Evolutionary conservation across 2,113 vertebrate genomes (phyloP), one percentile per base, ranked within the genome.

Genomic region (Sminthopsis crassicaudata): DNA sequence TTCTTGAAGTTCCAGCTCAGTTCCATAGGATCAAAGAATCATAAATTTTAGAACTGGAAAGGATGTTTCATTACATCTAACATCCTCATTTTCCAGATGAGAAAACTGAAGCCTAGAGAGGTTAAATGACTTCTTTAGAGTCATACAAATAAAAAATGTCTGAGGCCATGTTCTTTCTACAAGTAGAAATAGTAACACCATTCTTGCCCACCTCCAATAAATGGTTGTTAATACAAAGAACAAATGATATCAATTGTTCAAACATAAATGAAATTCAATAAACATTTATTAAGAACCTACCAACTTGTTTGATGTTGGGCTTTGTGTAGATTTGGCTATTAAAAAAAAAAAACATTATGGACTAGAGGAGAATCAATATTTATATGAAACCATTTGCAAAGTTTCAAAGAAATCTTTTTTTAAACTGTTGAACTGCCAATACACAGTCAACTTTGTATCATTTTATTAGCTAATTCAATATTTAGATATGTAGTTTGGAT

Each of bases 361-460:
- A 11, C 10, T 51, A 51, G 50, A 11, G 50, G 50, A 51, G 50
- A 6, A 51, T 51, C 8, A 10, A 51, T 51, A 11, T 51, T 51
- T 51, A 51, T 51, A 51, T 51, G 50, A 51, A 51, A 51, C 10
- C 50, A 51, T 51, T 51, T 51, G 50, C 50, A 51, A 51, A 51
- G 50, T 51, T 51, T 11, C 96, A 95, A 98, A 97, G 93, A 91
- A 97, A 96, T 92, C 93, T 98, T 97, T 93, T 12, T 12, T 53
- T 53, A 95, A 95, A 42, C 9, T 51, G 98, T 98, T 96, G 94
- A 96, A 98, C 91, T 98, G 67, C 93, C 98, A 96, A 97, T 96
- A 92, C 97, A 97, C 97, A 94, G 9, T 98, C 98, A 97, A 97
- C 95, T 94, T 97, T 96, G 27, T 91, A 93, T 98, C 93, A 97